A percentile compares a stretch with the other conserved stretches of the same genome.
These are phyloP conservation scores for Escarpia spicata DNA, from an alignment of 2,888 invertebrate species.

Conservation along the genomic window DNA sequence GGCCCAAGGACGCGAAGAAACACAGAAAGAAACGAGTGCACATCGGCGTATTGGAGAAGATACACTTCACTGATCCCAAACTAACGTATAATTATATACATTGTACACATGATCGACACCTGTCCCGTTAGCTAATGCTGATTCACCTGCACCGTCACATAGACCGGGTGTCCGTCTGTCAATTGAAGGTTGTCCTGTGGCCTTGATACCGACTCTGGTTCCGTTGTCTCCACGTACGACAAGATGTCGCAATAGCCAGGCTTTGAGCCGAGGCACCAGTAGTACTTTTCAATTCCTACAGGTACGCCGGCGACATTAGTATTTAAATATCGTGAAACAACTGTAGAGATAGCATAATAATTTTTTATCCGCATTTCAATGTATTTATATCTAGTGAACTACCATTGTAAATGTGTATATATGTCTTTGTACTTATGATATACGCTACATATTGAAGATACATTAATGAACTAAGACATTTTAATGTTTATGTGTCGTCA, in stretches of 20 bases:
- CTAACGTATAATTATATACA: no score
- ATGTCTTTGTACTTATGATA: no score
- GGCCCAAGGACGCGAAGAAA: no score
- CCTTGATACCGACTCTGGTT: not conserved
- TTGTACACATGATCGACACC: no score
- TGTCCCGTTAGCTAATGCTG: no score
- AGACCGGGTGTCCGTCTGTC: not conserved
- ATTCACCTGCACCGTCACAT: not conserved
- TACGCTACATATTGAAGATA: not conserved
- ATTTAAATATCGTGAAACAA: not conserved
- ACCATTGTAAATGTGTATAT: no score
- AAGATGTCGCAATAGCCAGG: not conserved
- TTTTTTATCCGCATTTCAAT: no score
- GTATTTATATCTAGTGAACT: no score
- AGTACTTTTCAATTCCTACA: conserved; percentile 4
- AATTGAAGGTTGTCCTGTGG: conserved; percentile 8
- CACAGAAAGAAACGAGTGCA: no score
- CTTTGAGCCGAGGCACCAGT: conserved; percentile 18
- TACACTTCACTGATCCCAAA: no score
- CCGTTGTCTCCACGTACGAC: not conserved
- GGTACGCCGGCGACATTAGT: not conserved
- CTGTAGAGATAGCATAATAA: no score
- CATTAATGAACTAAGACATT: not conserved
- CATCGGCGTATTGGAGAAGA: no score
- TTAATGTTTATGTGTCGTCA: not conserved